phyloP scores from a whole-genome alignment of 2,888 invertebrate species.

The Rhagonycha lutea region DNA sequence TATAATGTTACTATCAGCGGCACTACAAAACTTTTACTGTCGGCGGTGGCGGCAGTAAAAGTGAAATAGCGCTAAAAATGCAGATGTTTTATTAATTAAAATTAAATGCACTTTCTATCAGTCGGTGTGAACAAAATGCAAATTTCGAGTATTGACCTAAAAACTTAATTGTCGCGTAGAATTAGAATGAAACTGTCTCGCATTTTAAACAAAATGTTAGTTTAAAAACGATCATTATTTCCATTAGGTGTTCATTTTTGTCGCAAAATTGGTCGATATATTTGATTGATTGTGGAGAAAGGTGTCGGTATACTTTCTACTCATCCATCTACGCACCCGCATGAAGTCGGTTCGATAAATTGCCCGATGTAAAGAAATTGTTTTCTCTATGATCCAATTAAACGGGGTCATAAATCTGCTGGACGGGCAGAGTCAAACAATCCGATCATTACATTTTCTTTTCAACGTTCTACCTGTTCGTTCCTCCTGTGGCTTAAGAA shows the following conservation, averaged over 20 bases:
- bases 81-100: background rate
- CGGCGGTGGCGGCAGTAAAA: too few species aligned
- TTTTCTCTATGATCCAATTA: background rate
- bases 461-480: background rate
- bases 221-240: background rate
- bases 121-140: background rate
- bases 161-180: background rate
- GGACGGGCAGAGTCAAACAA: background rate
- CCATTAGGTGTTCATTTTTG: background rate
- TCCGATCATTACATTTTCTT: background rate
- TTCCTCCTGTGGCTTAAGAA: background rate
- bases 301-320: background rate
- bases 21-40: too few species aligned
- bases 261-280: background rate
- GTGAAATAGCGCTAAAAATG: background rate
- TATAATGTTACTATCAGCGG: too few species aligned
- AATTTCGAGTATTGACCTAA: background rate
- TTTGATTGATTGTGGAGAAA: background rate
- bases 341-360: background rate
- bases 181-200: background rate
- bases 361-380: background rate
- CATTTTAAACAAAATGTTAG: background rate
- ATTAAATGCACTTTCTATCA: background rate
- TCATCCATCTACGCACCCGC: background rate
- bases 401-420: background rate